Evolutionary conservation across 2,113 vertebrate species (phyloP), one percentile per base, ranked within the genome.

Genomic region (Chloebia gouldiae): DNA sequence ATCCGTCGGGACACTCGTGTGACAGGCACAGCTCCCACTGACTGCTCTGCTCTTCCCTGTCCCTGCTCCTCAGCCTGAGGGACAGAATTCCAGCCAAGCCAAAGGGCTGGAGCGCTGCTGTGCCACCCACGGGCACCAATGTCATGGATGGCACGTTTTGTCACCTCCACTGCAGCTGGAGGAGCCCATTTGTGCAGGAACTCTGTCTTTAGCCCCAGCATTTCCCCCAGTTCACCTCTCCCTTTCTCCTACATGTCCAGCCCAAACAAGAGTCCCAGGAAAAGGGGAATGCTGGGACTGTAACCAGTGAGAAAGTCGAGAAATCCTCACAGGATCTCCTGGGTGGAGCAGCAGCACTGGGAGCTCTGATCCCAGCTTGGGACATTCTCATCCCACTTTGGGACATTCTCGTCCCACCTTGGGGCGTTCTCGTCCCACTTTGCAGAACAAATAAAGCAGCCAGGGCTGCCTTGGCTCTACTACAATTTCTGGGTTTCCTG

Each of bases 351-450:
- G 61, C 24, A 31, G 45, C 0, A 0, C 18, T 39, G 42, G 33
- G 39, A 0, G 0, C 13, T 57, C 33, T 23, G 17, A 84, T 24
- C 42, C 42, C 40, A 0, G 61, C 57, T 24, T 28, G 35, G 57
- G 47, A 4, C 0, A 0, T 5, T 4, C 35, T 0, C 44, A 50
- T 25, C 28, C 12, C 50, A 6, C 37, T 19, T 0, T 31, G 39
- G 49, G 49, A 3, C 0, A 0, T 6, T 9, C 28, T 2, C 39
- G 30, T 10, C 33, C 4, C 45, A 40, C 40, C 13, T 40, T 18
- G 23, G 17, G 44, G 1, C 0, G 1, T 9, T 23, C 7, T 5
- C 47, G 25, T 49, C 28, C 45, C 45, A 1, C 37, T 42, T 10
- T 50, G 54, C 28, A 69, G 63, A 35, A 40, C 12, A 87, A 81